Base-by-base conservation (phyloP, 2,797 vertebrate genomes). In the Etheostoma nigrum region DNA sequence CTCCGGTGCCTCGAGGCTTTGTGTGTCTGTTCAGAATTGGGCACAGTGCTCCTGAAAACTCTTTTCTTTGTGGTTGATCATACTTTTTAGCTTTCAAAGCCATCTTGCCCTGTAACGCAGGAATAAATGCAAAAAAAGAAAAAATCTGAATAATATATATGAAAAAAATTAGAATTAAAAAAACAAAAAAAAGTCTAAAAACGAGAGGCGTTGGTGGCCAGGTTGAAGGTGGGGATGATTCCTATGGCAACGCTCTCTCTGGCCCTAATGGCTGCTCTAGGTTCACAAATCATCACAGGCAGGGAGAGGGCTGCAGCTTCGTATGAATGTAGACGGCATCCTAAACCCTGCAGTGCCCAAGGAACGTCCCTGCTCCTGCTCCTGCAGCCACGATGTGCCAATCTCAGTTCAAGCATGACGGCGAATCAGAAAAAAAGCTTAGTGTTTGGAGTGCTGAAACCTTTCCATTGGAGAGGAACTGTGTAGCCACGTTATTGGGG, bases 1-100 rank as follows among this genome's bases (percentile, higher is more conserved):
- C 83, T 93, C 77, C 86, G 91, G 87, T 94, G 87, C 88, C 91
- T 91, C 79, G 12, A 91, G 87, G 89, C 86, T 84, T 90, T 36
- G 88, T 71, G 82, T 89, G 85, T 92, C 85, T 79, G 81, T 88
- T 90, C 78, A 83, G 57, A 88, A 85, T 83, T 85, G 5, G 82
- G 78, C 89, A 71, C 78, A 51, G 81, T 90, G 87, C 86, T 93
- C 81, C 36, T 79, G 79, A 76, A 74, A 87, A 85, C 75, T 68
- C 65, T 80, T 85, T 89, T 82, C 47, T 82, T 67, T 75, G 69
- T 90, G 89, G 68, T 88, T 84, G 60, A 75, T 87, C 85, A 72
- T 62, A 15, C 13, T 69, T 78, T 79, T 72, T 81, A 58, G 68
- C 54, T 85, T 51, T 5, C 7, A 42, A 81, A 83, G 67, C 79